Evolutionary conservation across 2,797 vertebrate species (phyloP).

Genomic region (Lophius americanus): DNA sequence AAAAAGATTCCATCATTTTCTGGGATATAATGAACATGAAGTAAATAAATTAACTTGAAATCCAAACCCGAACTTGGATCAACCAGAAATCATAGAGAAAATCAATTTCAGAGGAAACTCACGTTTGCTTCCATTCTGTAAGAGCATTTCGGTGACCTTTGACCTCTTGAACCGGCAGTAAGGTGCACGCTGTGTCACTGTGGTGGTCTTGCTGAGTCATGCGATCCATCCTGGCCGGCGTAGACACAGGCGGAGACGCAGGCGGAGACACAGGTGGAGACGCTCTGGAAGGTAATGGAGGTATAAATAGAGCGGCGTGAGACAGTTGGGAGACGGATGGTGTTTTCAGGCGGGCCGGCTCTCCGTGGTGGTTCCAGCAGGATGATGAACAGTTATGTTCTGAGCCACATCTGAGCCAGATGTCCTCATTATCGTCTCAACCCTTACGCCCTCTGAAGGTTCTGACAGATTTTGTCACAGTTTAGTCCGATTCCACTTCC

Average conservation of each 20-base stretch:
- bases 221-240: not conserved
- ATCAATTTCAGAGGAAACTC: too few species aligned
- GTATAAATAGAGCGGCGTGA: slow-evolving; percentile 28
- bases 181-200: too few species aligned
- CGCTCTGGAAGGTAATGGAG: slow-evolving; percentile 3
- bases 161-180: too few species aligned
- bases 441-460: not conserved
- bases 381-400: slow-evolving; percentile 22
- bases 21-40: too few species aligned
- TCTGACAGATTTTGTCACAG: slow-evolving; percentile 15
- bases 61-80: too few species aligned
- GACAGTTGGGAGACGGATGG: slow-evolving; percentile 18
- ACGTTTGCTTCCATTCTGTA: too few species aligned
- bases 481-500: slow-evolving; percentile 1
- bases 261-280: slow-evolving; percentile 6
- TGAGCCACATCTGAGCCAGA: slow-evolving; percentile 19
- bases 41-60: too few species aligned
- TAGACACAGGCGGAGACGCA: not conserved
- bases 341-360: slow-evolving; percentile 21
- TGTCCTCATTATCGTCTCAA: slow-evolving; percentile 40
- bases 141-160: too few species aligned
- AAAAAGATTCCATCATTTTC: too few species aligned
- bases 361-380: slow-evolving; percentile 17
- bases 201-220: not conserved
- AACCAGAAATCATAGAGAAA: too few species aligned